phyloP scores from a whole-genome alignment of 2,888 invertebrate species.

The Eulithis prunata region DNA sequence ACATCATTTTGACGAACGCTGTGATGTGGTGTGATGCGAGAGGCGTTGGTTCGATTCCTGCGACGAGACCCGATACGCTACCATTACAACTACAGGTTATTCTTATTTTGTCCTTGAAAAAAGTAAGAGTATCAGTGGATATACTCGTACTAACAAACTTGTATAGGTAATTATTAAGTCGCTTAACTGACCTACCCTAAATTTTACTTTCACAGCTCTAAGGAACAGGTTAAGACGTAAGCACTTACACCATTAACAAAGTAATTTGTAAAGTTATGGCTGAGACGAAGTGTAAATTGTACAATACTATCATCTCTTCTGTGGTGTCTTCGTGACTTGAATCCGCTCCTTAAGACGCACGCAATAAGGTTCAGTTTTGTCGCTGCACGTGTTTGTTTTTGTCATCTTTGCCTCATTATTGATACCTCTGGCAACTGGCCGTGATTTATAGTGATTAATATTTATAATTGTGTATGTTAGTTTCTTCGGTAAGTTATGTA shows the following conservation, averaged over 20 bases:
- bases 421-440: background rate
- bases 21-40: too few relatives aligned
- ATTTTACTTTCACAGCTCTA: constrained; percentile 14
- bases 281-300: background rate
- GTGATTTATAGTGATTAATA: background rate
- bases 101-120: too few relatives aligned
- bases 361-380: constrained; percentile 1
- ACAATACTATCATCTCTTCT: background rate
- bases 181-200: constrained; percentile 19
- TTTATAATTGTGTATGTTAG: too few relatives aligned
- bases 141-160: too few relatives aligned
- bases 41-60: too few relatives aligned
- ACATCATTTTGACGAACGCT: too few relatives aligned
- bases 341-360: background rate
- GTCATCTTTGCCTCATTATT: background rate
- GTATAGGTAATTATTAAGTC: background rate
- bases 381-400: background rate
- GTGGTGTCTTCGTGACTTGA: background rate
- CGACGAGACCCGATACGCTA: too few relatives aligned
- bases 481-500: too few relatives aligned
- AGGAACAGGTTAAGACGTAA: constrained; percentile 5
- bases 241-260: background rate
- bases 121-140: too few relatives aligned
- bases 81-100: too few relatives aligned
- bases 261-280: constrained; percentile 11